Percentiles rank a stretch among this genome's conserved stretches.
Evolutionary conservation across 2,888 invertebrate species (phyloP).

Genomic region (Tachystola acroxantha): DNA sequence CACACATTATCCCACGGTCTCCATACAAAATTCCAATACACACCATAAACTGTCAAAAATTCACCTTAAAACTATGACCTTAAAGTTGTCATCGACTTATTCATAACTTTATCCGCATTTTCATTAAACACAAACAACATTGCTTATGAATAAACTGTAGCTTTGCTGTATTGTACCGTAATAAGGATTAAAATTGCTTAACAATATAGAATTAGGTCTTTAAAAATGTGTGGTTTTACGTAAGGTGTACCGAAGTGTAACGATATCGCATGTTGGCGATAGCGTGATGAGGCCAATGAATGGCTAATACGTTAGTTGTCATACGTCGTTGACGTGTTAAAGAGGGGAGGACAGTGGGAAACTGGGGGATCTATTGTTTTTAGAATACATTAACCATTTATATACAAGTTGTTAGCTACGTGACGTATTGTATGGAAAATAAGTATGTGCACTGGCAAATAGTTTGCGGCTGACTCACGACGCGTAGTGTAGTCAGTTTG

Average conservation of each 20-base stretch:
- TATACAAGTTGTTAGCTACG: no score
- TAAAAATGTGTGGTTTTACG: slow-evolving; percentile 8
- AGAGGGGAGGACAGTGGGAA: slow-evolving; percentile 1
- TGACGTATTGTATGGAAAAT: no score
- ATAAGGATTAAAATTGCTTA: slow-evolving; percentile 19
- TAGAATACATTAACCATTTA: no score
- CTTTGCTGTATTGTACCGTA: slow-evolving; percentile 5
- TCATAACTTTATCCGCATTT: background rate
- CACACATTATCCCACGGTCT: slow-evolving; percentile 64
- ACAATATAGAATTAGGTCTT: slow-evolving; percentile 2
- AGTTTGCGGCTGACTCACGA: no score
- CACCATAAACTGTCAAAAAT: background rate
- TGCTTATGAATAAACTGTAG: no score
- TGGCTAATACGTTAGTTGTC: slow-evolving; percentile 42
- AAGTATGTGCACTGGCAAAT: no score
- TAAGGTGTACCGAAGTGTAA: slow-evolving; percentile 45
- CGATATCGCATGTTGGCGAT: slow-evolving; percentile 50
- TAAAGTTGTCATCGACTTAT: background rate
- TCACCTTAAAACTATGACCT: background rate
- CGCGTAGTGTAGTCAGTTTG: no score
- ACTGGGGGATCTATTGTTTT: no score
- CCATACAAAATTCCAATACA: slow-evolving; percentile 12
- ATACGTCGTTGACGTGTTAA: slow-evolving; percentile 41
- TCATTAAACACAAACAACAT: no score
- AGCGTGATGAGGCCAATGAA: slow-evolving; percentile 60